phyloP scores from a whole-genome alignment of 2,888 invertebrate species.

The Beris morrisii region DNA sequence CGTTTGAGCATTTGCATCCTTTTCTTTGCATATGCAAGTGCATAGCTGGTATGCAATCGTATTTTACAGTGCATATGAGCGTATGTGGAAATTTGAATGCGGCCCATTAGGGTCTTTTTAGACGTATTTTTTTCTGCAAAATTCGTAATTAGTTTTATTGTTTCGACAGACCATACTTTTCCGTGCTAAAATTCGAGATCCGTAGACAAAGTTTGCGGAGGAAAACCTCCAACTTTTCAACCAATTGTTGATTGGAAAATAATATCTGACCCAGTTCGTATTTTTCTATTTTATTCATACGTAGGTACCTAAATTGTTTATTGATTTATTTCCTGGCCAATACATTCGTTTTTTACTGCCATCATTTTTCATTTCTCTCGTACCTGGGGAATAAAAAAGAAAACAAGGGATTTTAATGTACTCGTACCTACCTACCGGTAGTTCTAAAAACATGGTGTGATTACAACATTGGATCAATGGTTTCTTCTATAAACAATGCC shows the following conservation, averaged over 20 bases:
- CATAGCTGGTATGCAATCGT: neutral
- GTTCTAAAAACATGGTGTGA: no score
- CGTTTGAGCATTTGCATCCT: slow-evolving; percentile 21
- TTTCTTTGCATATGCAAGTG: slow-evolving; percentile 6
- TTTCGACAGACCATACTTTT: slow-evolving; percentile 22
- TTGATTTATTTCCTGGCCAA: no score
- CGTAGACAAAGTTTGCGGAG: neutral
- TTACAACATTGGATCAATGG: no score
- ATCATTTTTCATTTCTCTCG: no score
- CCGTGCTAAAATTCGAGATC: neutral
- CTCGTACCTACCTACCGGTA: no score
- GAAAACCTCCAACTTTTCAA: neutral
- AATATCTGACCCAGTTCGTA: slow-evolving; percentile 8
- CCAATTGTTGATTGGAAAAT: slow-evolving; percentile 6
- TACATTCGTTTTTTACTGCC: no score
- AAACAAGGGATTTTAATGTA: no score
- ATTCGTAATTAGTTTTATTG: slow-evolving; percentile 38
- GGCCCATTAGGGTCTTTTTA: slow-evolving; percentile 34
- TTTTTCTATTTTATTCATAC: no score
- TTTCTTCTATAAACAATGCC: no score
- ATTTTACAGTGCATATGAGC: neutral
- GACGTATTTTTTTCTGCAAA: slow-evolving; percentile 31
- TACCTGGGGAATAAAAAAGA: no score
- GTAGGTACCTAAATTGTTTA: no score
- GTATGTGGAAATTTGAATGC: slow-evolving; percentile 33